phyloP scores from a whole-genome alignment of 2,888 invertebrate genomes.

The Pandemis heparana region DNA sequence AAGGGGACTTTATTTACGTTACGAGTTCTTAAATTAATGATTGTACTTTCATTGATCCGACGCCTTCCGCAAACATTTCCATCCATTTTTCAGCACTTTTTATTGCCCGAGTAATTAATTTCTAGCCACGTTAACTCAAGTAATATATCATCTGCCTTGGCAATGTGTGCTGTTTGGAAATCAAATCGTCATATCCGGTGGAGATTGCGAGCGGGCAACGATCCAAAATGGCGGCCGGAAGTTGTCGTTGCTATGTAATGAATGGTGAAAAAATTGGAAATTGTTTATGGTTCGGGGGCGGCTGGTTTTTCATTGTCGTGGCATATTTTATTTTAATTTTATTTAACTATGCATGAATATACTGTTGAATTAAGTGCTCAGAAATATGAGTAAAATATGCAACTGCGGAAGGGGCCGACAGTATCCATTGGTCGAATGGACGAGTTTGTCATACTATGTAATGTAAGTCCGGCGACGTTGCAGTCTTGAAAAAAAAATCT shows the following conservation, averaged over 20 bases:
- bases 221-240: conserved; percentile 40
- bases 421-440: too few species aligned
- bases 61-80: background rate
- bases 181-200: conserved; percentile 43
- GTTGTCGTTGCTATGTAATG: conserved; percentile 41
- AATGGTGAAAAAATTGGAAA: conserved; percentile 41
- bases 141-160: conserved; percentile 39
- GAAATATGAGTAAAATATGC: too few species aligned
- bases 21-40: background rate
- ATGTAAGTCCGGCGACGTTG: too few species aligned
- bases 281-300: conserved; percentile 32
- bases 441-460: too few species aligned
- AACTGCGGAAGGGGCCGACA: too few species aligned
- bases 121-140: conserved; percentile 31
- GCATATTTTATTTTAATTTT: background rate
- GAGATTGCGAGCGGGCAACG: conserved; percentile 42
- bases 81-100: conserved; percentile 29
- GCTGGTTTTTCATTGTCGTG: background rate
- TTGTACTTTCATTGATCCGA: background rate
- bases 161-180: conserved; percentile 43
- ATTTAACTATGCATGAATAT: background rate
- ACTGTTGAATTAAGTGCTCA: too few species aligned
- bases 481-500: too few species aligned
- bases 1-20: too few species aligned
- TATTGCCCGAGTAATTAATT: conserved; percentile 36